Base-by-base conservation (phyloP, 2,797 vertebrate species). In the Coreius guichenoti region DNA sequence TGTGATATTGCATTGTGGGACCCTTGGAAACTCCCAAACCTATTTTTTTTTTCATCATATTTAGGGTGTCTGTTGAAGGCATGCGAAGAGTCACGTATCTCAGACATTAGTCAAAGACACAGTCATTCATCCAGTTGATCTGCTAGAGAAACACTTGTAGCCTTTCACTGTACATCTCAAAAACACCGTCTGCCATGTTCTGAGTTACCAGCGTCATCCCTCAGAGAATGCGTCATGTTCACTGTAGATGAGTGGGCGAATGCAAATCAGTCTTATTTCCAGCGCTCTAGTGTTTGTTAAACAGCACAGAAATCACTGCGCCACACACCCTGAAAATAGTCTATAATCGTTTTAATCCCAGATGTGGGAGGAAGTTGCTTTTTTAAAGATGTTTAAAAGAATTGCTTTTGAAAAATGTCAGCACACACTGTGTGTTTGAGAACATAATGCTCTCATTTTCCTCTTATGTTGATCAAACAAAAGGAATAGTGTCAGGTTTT, bases 271-370 rank as follows among this genome's bases (percentile, higher is more conserved):
- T 83, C 77, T 56, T 49, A 61, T 76, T 87, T 87, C 43, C 58
- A 72, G 61, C 29, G 13, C 68, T 86, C 65, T 54, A 73, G 80
- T 77, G 81, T 87, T 83, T 88, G 85, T 84, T 75, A 67, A 81
- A 69, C 77, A 74, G 77, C 85, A 26, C 63, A 33, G 26, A 75
- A 82, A 84, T 31, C 56, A 58, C 49, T 73, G 58, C 14, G 26
- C 63, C 77, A 80, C 87, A 87, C 73, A 84, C 81, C 17, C 87
- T 51, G 87, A 89, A 90, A 91, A 92, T 87, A 93, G 91, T 89
- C 88, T 79, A 82, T 92, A 91, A 93, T 92, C 86, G 51, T 92
- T 91, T 87, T 91, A 93, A 93, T 93, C 90, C 92, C 81, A 88
- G 86, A 87, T 92, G 93, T 90, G 90, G 91, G 79, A 88, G 87